These are phyloP conservation scores for Oophaga sylvatica DNA, from an alignment of 2,797 vertebrate species.

Conservation along the genomic window DNA sequence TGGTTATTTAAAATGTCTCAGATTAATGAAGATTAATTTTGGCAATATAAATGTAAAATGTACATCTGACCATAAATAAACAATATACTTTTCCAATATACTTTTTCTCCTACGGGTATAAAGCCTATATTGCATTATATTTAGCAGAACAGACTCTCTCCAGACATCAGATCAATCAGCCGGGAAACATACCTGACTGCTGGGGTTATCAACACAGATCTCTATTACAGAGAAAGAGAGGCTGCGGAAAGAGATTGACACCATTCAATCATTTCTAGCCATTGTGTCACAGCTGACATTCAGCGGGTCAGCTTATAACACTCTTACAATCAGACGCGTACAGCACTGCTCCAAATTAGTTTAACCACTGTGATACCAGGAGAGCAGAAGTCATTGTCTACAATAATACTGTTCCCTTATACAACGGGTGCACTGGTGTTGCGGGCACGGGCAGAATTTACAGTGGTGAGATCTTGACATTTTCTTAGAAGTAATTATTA, in stretches of 20 bases:
- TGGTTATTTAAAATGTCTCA: neutral
- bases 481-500: neutral
- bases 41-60: neutral
- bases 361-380: neutral
- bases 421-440: neutral
- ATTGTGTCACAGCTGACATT: slow-evolving; percentile 41
- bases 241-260: slow-evolving; percentile 30
- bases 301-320: slow-evolving; percentile 19
- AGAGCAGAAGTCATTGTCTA: neutral
- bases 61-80: too few relatives aligned
- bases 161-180: slow-evolving; percentile 23
- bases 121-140: slow-evolving; percentile 38
- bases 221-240: neutral
- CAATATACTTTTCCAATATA: neutral
- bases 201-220: slow-evolving; percentile 53
- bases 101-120: slow-evolving; percentile 11
- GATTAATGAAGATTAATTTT: neutral
- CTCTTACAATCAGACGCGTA: slow-evolving; percentile 41
- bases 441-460: neutral
- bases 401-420: neutral
- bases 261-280: slow-evolving; percentile 42
- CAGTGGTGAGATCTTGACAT: neutral
- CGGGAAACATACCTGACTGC: slow-evolving; percentile 28
- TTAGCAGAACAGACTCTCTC: slow-evolving; percentile 24
- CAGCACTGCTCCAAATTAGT: slow-evolving; percentile 14